Conservation (phyloP, 2,113 vertebrate species). For the Tor tambroides region DNA sequence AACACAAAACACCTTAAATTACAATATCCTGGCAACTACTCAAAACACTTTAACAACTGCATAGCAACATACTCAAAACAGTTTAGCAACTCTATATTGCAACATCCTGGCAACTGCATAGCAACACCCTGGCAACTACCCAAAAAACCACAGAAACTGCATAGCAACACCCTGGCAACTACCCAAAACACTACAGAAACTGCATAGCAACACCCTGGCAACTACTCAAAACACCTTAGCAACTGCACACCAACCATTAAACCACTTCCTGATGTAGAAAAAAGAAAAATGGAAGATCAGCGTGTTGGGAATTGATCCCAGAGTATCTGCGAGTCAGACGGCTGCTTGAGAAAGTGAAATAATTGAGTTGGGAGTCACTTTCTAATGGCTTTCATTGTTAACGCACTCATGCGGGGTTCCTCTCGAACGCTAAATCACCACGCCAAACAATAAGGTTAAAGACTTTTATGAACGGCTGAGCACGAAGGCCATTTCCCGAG, state of each 20-base stretch:
- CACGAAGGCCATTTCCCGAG: slow-evolving; percentile 64
- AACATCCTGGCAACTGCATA: neutral
- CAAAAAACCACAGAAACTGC: neutral
- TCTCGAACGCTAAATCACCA: slow-evolving; percentile 70
- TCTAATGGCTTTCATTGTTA: slow-evolving; percentile 74
- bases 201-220: no score
- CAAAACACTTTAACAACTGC: neutral
- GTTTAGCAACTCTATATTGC: neutral
- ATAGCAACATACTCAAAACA: neutral
- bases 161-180: neutral
- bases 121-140: neutral
- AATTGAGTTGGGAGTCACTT: slow-evolving; percentile 54
- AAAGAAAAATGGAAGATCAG: neutral
- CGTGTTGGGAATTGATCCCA: neutral
- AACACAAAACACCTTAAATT: neutral
- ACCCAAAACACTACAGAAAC: neutral
- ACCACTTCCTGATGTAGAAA: neutral
- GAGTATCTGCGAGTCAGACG: slow-evolving; percentile 63
- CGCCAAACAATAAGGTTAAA: slow-evolving; percentile 71
- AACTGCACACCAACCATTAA: neutral
- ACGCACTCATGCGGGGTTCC: slow-evolving; percentile 69
- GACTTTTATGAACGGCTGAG: slow-evolving; percentile 63
- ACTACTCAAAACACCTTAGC: neutral
- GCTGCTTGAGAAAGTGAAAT: slow-evolving; percentile 59
- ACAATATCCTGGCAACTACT: neutral